Evolutionary conservation across 2,797 vertebrate species (phyloP), one percentile per base, ranked within the genome.

Genomic region (Sebastes taczanowskii): DNA sequence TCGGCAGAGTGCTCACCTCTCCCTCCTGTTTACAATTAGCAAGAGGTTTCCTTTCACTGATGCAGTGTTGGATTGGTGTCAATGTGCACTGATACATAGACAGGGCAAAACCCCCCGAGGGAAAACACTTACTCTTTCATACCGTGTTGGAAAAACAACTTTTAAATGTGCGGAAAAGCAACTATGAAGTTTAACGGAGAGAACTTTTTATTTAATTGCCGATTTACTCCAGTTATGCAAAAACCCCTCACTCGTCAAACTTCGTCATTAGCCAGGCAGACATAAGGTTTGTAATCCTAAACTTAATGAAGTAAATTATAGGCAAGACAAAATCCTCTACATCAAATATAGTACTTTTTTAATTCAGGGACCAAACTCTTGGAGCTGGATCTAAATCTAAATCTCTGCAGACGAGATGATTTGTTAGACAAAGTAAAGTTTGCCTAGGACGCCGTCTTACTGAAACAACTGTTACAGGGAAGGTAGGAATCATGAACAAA

Each of bases 21-120:
- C 80, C 88, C 87, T 81, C 67, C 82, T 89, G 82, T 92, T 94
- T 90, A 91, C 89, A 94, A 94, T 93, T 93, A 92, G 85, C 82
- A 87, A 75, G 83, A 92, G 85, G 79, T 56, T 89, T 88, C 73
- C 85, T 82, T 71, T 60, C 66, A 81, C 76, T 65, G 78, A 89
- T 86, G 86, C 74, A 65, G 66, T 69, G 80, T 84, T 78, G 84
- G 86, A 86, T 79, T 74, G 85, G 56, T 84, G 85, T 91, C 83
- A 72, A 25, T 84, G 69, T 87, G 73, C 81, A 72, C 58, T 56
- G 77, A 87, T 83, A 82, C 74, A 83, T 62, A 58, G 73, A 34
- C 22, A 78, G 71, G 75, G 73, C 66, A 55, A 71, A 80, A 67
- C 73, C 78, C 78, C n/a, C 77, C 16, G n/a, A 77, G 82, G 91